Conservation (phyloP, 2,113 vertebrate genomes). For the Hypomesus transpacificus region DNA sequence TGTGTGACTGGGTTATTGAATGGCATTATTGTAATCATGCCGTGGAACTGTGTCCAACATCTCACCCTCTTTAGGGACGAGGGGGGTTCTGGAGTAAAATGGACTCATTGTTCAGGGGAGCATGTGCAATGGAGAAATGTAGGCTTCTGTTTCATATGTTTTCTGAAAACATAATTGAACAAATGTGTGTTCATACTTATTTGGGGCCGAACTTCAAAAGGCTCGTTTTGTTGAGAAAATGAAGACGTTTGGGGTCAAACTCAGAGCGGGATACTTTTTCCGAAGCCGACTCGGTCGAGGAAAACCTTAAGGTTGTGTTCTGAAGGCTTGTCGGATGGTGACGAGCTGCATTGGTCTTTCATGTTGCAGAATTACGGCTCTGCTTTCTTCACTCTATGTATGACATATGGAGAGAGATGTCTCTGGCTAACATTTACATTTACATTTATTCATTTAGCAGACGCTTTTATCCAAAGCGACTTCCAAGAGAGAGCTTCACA, state of each 20-base stretch:
- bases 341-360: constrained; percentile 43
- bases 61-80: constrained; percentile 12
- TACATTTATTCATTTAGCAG: no score
- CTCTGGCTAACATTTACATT: constrained; percentile 41
- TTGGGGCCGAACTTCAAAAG: constrained; percentile 42
- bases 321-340: constrained; percentile 36
- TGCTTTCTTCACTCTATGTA: constrained; percentile 44
- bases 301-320: constrained; percentile 33
- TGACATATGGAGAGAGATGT: constrained; percentile 45
- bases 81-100: constrained; percentile 41
- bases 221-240: constrained; percentile 25
- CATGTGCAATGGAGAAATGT: constrained; percentile 41
- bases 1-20: constrained; percentile 48
- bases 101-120: constrained; percentile 60
- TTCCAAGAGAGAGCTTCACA: no score
- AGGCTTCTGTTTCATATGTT: constrained; percentile 65
- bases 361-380: constrained; percentile 48
- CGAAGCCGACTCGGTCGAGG: constrained; percentile 33
- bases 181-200: constrained; percentile 53
- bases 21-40: constrained; percentile 22
- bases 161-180: constrained; percentile 51
- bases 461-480: no score
- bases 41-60: constrained; percentile 45
- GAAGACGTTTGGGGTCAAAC: constrained; percentile 45
- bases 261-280: constrained; percentile 43